A percentile compares a stretch with the other conserved stretches of the same genome.
phyloP scores from a whole-genome alignment of 2,113 vertebrate species.

The Morone chrysops region DNA sequence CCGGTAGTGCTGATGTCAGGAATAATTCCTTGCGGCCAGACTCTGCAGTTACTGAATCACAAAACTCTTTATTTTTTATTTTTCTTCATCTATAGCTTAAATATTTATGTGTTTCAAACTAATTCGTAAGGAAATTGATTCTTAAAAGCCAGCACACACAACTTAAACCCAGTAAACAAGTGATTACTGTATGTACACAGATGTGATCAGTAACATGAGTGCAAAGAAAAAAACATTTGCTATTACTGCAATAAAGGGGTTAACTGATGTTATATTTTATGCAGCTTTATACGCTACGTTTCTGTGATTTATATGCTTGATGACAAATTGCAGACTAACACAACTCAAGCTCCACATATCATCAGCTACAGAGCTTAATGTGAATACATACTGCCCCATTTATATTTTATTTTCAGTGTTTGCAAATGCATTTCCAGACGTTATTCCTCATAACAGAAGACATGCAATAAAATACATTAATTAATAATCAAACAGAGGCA shows the following conservation, averaged over 20 bases:
- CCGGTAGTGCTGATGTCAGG: slow-evolving; percentile 45
- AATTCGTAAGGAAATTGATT: neutral
- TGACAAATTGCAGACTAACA: neutral
- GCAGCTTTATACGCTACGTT: neutral
- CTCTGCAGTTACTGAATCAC: slow-evolving; percentile 19
- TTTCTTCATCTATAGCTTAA: neutral
- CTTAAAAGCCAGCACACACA: neutral
- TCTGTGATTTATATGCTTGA: neutral
- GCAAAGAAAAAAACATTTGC: neutral
- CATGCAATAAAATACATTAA: slow-evolving; percentile 23
- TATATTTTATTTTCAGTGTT: slow-evolving; percentile 25
- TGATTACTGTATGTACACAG: neutral
- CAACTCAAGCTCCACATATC: neutral
- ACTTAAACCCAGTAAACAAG: neutral
- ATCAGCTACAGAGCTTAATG: slow-evolving; percentile 10
- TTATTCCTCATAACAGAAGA: slow-evolving; percentile 21
- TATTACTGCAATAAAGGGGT: neutral
- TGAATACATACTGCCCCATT: slow-evolving; percentile 15
- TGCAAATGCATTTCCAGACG: slow-evolving; percentile 11
- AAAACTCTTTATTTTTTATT: slow-evolving; percentile 3
- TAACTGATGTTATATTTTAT: neutral
- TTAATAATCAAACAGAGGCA: slow-evolving; percentile 45
- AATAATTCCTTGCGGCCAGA: slow-evolving; percentile 33
- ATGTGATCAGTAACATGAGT: neutral
- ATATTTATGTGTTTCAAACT: neutral